Base-by-base conservation (phyloP, 1,140 invertebrate genomes). In the Drosophila malerkotliana region DNA sequence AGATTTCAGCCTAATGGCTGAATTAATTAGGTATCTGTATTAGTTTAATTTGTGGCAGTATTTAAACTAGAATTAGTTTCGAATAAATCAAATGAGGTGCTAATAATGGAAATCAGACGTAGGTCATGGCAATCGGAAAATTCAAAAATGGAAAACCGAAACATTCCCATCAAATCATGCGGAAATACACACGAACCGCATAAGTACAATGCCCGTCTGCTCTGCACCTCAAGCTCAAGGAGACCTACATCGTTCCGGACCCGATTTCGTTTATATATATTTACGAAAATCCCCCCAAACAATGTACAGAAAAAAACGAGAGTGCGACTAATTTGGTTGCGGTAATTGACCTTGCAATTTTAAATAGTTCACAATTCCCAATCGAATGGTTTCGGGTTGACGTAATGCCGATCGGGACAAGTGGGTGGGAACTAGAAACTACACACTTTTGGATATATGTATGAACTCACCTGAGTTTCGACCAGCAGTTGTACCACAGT, bases 161-260 rank as follows among this genome's bases (percentile, higher is more conserved):
- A 76, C 71, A 87, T 66, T 79, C 83, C 63, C 74, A 77, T 77
- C 73, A 77, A 83, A 52, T 87, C 83, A 87, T 73, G 83, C 83
- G 83, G 79, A 88, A 69, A 69, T 69, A 30, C 34, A 37, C 34
- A 37, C 66, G 41, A 68, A 47, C 41, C 41, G 45, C 51, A 32
- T 34, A 47, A 34, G 41, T 44, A 44, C 51, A 53, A 34, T 53
- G 51, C 51, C 51, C 41, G 41, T 44, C 41, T 34, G 21, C 63
- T 68, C 62, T 68, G 30, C 66, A 82, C 72, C 72, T 75, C 72
- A 75, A 75, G 72, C 72, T 74, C 72, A 74, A 74, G 71, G 72
- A 57, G 61, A 75, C 18, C 45, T 14, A 48, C 63, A 58, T 51
- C 54, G 61, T 75, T 67, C 71, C 72, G 71, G 32, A 64, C 24